These are phyloP conservation scores for Leptodirus hochenwartii DNA, from an alignment of 2,888 invertebrate genomes.

Conservation along the genomic window DNA sequence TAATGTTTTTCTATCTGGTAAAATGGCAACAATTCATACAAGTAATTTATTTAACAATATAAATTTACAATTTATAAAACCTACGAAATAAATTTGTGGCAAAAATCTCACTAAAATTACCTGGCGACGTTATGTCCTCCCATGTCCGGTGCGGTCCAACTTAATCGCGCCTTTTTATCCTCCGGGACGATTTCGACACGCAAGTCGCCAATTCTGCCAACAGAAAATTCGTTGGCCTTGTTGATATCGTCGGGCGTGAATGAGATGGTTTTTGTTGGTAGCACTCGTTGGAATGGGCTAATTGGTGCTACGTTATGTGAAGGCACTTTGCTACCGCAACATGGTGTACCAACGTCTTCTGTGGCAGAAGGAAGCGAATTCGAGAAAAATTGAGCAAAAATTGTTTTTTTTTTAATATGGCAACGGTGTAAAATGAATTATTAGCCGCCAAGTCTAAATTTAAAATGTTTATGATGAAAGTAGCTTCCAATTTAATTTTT, in stretches of 20 bases:
- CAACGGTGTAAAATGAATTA: no score
- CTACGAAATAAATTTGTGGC: no score
- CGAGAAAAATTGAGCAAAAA: no score
- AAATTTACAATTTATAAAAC: no score
- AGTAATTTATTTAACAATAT: no score
- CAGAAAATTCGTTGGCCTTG: slow-evolving; percentile 20
- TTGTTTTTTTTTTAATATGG: no score
- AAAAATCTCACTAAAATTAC: no score
- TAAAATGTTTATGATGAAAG: no score
- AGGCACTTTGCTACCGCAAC: slow-evolving; percentile 34
- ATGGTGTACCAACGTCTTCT: slow-evolving; percentile 25
- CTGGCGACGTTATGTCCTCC: slow-evolving; percentile 29
- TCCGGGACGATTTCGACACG: slow-evolving; percentile 27
- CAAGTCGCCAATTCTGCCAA: slow-evolving; percentile 36
- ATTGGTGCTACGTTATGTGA: slow-evolving; percentile 28
- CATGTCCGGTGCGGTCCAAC: slow-evolving; percentile 42
- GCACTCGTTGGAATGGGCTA: slow-evolving; percentile 32
- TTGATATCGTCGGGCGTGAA: slow-evolving; percentile 25
- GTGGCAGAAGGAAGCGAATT: neutral
- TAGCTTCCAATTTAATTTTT: no score
- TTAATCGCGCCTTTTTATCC: slow-evolving; percentile 30
- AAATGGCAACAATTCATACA: no score
- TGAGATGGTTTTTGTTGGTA: slow-evolving; percentile 29
- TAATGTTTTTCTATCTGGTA: no score
- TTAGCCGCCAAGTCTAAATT: no score